A percentile compares a stretch with the other conserved stretches of the same genome.
Evolutionary conservation across 2,888 invertebrate species (phyloP).

Genomic region (Alloscopus bannaensis): DNA sequence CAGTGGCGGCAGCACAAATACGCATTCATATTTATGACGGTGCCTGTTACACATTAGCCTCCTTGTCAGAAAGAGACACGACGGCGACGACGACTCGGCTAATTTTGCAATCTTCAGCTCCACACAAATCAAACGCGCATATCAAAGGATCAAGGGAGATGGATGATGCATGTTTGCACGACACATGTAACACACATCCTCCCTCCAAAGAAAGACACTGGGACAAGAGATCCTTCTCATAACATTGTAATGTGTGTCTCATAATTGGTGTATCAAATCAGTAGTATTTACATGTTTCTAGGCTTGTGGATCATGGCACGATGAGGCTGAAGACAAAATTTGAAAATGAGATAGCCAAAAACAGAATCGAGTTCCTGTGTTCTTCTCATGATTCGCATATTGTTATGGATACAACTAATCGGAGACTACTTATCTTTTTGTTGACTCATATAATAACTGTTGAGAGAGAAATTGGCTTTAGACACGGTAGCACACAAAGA

Average conservation of each 20-base stretch:
- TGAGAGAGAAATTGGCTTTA: constrained; percentile 31
- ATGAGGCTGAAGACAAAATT: too few relatives aligned
- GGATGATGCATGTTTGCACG: too few relatives aligned
- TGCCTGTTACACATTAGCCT: not conserved
- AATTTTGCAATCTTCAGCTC: too few relatives aligned
- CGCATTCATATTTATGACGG: not conserved
- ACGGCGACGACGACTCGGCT: too few relatives aligned
- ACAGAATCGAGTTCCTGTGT: too few relatives aligned
- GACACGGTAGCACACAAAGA: constrained; percentile 37
- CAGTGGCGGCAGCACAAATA: constrained; percentile 3
- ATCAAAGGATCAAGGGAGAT: not conserved
- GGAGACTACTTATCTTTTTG: too few relatives aligned
- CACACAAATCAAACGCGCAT: not conserved
- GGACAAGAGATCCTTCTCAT: not conserved
- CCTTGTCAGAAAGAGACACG: too few relatives aligned
- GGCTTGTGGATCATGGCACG: constrained; percentile 37
- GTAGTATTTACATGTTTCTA: constrained; percentile 15
- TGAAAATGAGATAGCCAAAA: constrained; percentile 37
- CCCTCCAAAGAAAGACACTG: not conserved
- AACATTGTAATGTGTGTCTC: not conserved
- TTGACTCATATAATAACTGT: too few relatives aligned
- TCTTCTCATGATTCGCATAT: too few relatives aligned
- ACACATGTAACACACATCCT: too few relatives aligned
- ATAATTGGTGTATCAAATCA: constrained; percentile 1
- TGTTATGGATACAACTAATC: too few relatives aligned